These are phyloP conservation scores for Callipepla squamata DNA, from an alignment of 2,113 vertebrate genomes.

Conservation along the genomic window DNA sequence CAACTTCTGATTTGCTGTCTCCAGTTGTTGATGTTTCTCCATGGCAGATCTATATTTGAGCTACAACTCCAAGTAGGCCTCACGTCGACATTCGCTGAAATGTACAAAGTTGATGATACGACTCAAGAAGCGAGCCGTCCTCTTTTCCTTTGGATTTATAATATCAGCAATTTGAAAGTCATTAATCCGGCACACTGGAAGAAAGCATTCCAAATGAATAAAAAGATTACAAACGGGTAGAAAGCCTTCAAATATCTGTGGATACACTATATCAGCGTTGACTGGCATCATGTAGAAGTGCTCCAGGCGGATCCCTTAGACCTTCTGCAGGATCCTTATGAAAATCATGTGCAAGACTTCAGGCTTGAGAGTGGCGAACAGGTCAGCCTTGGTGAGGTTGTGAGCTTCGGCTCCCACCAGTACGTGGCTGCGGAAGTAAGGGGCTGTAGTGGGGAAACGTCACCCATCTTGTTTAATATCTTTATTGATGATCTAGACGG, in stretches of 20 bases:
- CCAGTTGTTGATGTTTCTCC: conserved; percentile 83
- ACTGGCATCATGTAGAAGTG: conserved; percentile 89
- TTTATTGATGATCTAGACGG: too few relatives aligned
- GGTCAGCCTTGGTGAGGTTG: conserved; percentile 77
- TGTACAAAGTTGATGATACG: conserved; percentile 92
- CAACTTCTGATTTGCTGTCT: conserved; percentile 77
- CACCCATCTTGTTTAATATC: not conserved
- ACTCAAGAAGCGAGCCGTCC: conserved; percentile 85
- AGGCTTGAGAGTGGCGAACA: conserved; percentile 78
- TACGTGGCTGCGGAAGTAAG: conserved; percentile 76
- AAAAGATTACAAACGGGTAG: conserved; percentile 83
- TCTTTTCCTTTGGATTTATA: conserved; percentile 87
- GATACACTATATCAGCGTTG: conserved; percentile 82
- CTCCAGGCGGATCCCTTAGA: conserved; percentile 86
- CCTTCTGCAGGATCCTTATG: conserved; percentile 87
- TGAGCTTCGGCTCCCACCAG: conserved; percentile 80
- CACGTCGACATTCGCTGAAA: conserved; percentile 85
- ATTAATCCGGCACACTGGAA: conserved; percentile 84
- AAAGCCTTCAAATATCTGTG: conserved; percentile 83
- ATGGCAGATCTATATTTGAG: conserved; percentile 81
- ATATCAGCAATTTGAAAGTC: conserved; percentile 90
- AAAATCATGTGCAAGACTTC: conserved; percentile 87
- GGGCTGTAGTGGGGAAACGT: conserved; percentile 78
- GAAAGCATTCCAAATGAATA: conserved; percentile 85
- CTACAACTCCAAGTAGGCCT: conserved; percentile 78